These are phyloP conservation scores for Muscicapa striata DNA, from an alignment of 2,797 vertebrate species.

Conservation along the genomic window DNA sequence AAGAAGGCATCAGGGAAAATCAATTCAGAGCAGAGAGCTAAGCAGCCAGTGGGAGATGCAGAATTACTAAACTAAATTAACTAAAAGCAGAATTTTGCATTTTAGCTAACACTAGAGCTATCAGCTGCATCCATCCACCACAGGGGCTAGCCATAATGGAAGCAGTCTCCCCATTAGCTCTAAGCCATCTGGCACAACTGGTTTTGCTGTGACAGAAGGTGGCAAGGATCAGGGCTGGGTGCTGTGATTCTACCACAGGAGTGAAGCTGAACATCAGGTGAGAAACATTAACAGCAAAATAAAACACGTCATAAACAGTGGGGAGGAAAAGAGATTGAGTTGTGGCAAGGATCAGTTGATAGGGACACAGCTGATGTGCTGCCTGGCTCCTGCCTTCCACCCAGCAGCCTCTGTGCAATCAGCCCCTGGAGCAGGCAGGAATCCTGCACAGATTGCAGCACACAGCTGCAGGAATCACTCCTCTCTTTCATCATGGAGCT, in stretches of 20 bases:
- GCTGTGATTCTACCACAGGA: rapidly evolving
- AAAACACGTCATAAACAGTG: neutral
- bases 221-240: neutral
- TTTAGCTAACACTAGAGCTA: neutral
- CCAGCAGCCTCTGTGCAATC: neutral
- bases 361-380: neutral
- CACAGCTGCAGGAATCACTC: neutral
- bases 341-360: neutral
- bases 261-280: neutral
- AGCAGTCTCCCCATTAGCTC: neutral
- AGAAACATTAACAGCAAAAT: neutral
- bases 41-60: neutral
- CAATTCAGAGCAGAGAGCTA: neutral
- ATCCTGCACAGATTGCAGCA: rapidly evolving
- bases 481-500: neutral
- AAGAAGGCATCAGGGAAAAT: neutral
- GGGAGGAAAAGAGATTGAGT: neutral
- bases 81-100: neutral
- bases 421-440: neutral
- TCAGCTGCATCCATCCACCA: neutral
- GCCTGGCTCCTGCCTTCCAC: neutral
- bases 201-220: neutral
- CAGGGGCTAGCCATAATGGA: neutral
- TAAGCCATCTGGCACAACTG: neutral
- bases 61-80: too few relatives aligned